A percentile compares a stretch with the other conserved stretches of the same genome.
Evolutionary conservation across 1,140 invertebrate genomes (phyloP).

Genomic region (Phymastichus coffea): DNA sequence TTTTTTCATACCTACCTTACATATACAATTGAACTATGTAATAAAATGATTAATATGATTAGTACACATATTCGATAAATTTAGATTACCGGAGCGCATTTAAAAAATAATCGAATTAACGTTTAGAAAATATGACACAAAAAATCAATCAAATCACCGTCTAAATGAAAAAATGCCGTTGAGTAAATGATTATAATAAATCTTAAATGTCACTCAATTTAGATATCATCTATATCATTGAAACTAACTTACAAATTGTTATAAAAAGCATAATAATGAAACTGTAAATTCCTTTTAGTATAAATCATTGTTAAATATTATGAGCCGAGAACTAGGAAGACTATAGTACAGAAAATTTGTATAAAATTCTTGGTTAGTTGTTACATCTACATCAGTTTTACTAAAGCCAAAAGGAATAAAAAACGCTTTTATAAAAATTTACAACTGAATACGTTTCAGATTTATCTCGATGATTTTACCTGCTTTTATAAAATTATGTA

Average conservation of each 20-base stretch:
- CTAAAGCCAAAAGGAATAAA: slow-evolving; percentile 1
- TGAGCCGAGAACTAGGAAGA: not conserved
- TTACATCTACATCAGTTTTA: slow-evolving; percentile 4
- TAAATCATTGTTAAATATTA: not conserved
- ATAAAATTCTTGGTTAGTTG: slow-evolving; percentile 7
- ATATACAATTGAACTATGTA: too few relatives aligned
- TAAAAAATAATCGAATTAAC: too few relatives aligned
- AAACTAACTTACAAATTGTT: slow-evolving; percentile 1
- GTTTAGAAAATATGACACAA: too few relatives aligned
- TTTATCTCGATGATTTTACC: not conserved
- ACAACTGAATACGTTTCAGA: not conserved
- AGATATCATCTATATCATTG: not conserved
- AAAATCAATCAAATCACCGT: not conserved
- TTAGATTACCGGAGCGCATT: too few relatives aligned
- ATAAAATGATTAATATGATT: too few relatives aligned
- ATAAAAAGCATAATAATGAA: slow-evolving; percentile 17
- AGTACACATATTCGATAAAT: too few relatives aligned
- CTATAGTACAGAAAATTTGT: not conserved
- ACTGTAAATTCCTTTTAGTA: not conserved
- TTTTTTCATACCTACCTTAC: too few relatives aligned
- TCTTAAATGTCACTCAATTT: not conserved
- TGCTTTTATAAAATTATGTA: not conserved
- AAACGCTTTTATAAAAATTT: slow-evolving; percentile 21
- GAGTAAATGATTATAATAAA: slow-evolving; percentile 6
- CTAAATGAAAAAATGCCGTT: slow-evolving; percentile 11